Percentiles rank a stretch among this genome's conserved stretches.
phyloP scores from a whole-genome alignment of 2,113 vertebrate genomes.

The Vidua chalybeata region DNA sequence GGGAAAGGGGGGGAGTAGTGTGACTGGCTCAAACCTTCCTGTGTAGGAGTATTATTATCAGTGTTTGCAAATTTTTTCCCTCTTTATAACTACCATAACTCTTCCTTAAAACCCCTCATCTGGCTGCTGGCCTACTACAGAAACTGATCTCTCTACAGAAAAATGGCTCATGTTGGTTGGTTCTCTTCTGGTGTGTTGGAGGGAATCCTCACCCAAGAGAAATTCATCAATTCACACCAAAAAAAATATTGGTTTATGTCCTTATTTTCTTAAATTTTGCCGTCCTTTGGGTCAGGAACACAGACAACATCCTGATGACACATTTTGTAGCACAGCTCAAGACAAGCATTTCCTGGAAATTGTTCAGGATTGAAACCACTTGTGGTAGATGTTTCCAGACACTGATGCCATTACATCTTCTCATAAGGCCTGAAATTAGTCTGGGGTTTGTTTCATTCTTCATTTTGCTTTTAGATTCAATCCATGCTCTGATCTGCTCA shows the following conservation, averaged over 20 bases:
- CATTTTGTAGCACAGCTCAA: neutral
- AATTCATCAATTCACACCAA: neutral
- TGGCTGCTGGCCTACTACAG: slow-evolving; percentile 66
- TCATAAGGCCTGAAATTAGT: slow-evolving; percentile 3
- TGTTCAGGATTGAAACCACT: neutral
- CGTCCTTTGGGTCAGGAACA: neutral
- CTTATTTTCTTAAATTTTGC: neutral
- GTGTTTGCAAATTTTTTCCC: slow-evolving; percentile 68
- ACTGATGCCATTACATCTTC: slow-evolving; percentile 2
- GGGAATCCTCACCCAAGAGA: slow-evolving; percentile 2
- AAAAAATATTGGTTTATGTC: neutral
- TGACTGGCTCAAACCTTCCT: slow-evolving; percentile 56
- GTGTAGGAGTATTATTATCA: slow-evolving; percentile 71
- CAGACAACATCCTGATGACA: slow-evolving; percentile 22
- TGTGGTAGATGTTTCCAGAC: slow-evolving; percentile 23
- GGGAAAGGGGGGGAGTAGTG: slow-evolving; percentile 52
- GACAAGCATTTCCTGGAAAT: slow-evolving; percentile 2
- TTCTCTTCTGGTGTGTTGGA: slow-evolving; percentile 13
- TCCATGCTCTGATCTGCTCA: slow-evolving; percentile 18
- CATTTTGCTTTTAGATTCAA: neutral
- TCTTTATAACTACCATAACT: slow-evolving; percentile 64
- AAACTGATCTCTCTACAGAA: slow-evolving; percentile 39
- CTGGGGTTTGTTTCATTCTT: neutral
- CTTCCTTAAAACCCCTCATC: slow-evolving; percentile 71
- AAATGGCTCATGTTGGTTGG: neutral